A percentile compares a stretch with the other conserved stretches of the same genome.
These are phyloP conservation scores for Sesia bembeciformis DNA, from an alignment of 2,888 invertebrate genomes.

Conservation along the genomic window DNA sequence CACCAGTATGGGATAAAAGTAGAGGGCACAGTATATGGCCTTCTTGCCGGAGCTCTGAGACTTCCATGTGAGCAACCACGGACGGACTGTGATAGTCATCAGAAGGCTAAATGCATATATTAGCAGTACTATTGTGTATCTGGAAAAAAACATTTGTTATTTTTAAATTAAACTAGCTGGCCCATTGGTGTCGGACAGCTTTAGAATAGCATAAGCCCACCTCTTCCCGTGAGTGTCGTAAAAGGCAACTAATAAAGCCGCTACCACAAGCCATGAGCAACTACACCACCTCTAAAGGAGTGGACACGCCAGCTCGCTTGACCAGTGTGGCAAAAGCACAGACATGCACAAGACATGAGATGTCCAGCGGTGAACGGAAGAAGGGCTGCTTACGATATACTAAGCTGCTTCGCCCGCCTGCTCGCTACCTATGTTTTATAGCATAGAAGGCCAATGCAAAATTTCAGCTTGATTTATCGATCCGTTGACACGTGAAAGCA, in stretches of 20 bases:
- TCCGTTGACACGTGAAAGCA: too few species aligned
- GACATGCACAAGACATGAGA: too few species aligned
- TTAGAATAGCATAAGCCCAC: too few species aligned
- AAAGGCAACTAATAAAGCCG: too few species aligned
- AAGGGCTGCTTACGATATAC: too few species aligned
- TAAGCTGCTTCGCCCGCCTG: background rate
- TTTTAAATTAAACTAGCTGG: background rate
- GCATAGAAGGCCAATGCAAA: too few species aligned
- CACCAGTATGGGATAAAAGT: slow-evolving; percentile 92
- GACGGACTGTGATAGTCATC: slow-evolving; percentile 85
- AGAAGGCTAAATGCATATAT: slow-evolving; percentile 90
- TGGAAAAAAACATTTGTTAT: slow-evolving; percentile 44
- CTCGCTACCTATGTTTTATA: too few species aligned
- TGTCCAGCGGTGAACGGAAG: background rate
- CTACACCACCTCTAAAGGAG: background rate
- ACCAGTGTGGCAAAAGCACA: background rate
- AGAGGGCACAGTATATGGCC: slow-evolving; percentile 94
- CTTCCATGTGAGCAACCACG: slow-evolving; percentile 80
- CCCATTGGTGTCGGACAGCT: background rate
- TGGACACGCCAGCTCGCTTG: background rate
- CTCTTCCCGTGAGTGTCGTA: too few species aligned
- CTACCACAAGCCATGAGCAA: too few species aligned
- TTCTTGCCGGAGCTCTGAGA: slow-evolving; percentile 80
- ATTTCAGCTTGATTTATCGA: too few species aligned
- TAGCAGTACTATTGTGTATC: slow-evolving; percentile 93